Evolutionary conservation across 1,140 invertebrate species (phyloP).

Genomic region (Diprion similis): DNA sequence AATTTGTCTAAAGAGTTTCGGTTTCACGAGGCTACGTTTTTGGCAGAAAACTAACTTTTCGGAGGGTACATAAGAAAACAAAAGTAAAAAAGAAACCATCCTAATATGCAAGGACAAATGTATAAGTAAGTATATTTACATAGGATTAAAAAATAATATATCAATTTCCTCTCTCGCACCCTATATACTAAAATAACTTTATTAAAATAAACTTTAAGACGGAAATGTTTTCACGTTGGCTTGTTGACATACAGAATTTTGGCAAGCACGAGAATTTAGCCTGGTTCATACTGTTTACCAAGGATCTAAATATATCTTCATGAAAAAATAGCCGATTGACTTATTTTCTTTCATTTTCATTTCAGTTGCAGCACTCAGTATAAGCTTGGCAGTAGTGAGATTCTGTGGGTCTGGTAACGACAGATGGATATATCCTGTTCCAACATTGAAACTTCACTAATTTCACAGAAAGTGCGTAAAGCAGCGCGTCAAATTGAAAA

Average conservation of each 20-base stretch:
- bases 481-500: too few species aligned
- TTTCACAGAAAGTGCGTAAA: too few species aligned
- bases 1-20: too few species aligned
- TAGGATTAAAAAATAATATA: not conserved
- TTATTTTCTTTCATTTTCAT: not conserved
- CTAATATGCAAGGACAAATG: not conserved
- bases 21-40: too few species aligned
- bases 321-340: constrained; percentile 1
- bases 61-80: too few species aligned
- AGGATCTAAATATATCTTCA: constrained; percentile 1
- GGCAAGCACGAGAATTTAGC: not conserved
- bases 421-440: not conserved
- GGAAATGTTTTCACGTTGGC: not conserved
- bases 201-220: not conserved
- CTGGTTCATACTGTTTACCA: constrained; percentile 2
- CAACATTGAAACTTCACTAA: not conserved
- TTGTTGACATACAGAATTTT: constrained; percentile 4
- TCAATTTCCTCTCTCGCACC: not conserved
- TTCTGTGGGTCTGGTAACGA: not conserved
- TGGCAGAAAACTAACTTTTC: too few species aligned
- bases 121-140: too few species aligned
- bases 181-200: not conserved
- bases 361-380: not conserved
- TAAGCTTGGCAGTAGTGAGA: not conserved
- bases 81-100: too few species aligned